Base-by-base conservation (phyloP, 2,113 vertebrate genomes). In the Sylvilagus bachmani region DNA sequence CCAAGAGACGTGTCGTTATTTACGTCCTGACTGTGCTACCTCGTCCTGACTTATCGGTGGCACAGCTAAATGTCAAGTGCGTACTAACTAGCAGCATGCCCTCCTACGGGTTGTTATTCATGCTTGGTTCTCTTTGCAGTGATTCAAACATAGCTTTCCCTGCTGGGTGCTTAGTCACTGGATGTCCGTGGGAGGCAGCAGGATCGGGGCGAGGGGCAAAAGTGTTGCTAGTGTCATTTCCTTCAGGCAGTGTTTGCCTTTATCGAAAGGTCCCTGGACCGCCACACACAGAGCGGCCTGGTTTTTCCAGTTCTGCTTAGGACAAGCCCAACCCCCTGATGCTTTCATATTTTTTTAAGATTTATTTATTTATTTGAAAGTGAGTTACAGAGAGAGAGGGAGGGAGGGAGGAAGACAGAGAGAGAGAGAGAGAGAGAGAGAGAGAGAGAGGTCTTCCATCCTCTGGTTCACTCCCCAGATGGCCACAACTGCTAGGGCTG, bases 91-190 rank as follows among this genome's bases (percentile, higher is more conserved):
- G 77, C 5, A 3, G 6, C 8, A 3, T n/a, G 19, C 67, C 94
- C 71, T 66, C 90, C 79, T 21, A n/a, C 55, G 2, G 69, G 7
- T 7, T 5, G 67, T 80, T 87, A 67, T 87, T 94, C 81, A 61
- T 5, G 53, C 71, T 5, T 1, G 16, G 38, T 51, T 73, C 91
- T 77, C 84, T 53, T 79, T 69, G 82, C 77, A 0, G 21, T 0
- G 6, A 12, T 36, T 25, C 24, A 14, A 79, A 11, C 74, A 25
- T 0, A 55, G 38, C 66, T 70, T 44, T 73, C 81, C 82, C 21
- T 16, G 17, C 85, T 13, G 69, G 79, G 24, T 29, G 74, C 90
- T 94, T 94, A 84, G 67, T 96, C 90, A 53, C 70, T 49, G 86
- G 69, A 3, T 36, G 8, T 66, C 4, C 0, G 27, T 81, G 78